A percentile compares a stretch with the other conserved stretches of the same genome.
These are phyloP conservation scores for Phallusia fumigata DNA, from an alignment of 23 tunicate genomes.

Conservation along the genomic window DNA sequence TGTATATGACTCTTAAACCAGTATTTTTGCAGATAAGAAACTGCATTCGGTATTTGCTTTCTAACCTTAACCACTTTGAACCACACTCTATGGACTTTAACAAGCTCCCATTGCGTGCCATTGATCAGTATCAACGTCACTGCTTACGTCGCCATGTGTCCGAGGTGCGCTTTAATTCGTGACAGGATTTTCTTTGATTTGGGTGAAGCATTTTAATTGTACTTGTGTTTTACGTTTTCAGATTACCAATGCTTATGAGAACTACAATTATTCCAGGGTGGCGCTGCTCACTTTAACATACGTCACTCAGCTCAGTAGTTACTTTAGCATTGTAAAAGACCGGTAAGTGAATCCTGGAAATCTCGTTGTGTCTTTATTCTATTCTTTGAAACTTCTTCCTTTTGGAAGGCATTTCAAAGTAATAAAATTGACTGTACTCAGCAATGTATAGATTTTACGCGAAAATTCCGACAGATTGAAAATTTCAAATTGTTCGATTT, in stretches of 20 bases:
- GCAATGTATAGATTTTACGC: no score
- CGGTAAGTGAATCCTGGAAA: slow-evolving; percentile 43
- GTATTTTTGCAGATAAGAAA: slow-evolving; percentile 51
- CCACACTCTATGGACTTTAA: neutral
- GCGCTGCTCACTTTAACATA: slow-evolving; percentile 24
- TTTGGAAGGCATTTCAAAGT: no score
- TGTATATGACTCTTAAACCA: no score
- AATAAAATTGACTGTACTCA: no score
- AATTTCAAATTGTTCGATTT: no score
- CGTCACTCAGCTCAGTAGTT: slow-evolving; percentile 46
- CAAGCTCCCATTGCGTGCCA: slow-evolving; percentile 8
- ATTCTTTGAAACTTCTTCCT: neutral
- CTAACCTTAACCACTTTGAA: slow-evolving; percentile 51
- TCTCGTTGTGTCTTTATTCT: neutral
- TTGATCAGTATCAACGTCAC: slow-evolving; percentile 41
- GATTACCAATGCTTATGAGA: slow-evolving; percentile 62
- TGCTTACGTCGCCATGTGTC: slow-evolving; percentile 1
- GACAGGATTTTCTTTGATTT: no score
- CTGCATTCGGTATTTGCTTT: slow-evolving; percentile 58
- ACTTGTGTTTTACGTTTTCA: neutral
- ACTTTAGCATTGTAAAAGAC: slow-evolving; percentile 79
- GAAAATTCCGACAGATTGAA: no score
- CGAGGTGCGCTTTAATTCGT: no score
- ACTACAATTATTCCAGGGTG: slow-evolving; percentile 40
- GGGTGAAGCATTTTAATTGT: no score